A percentile compares a stretch with the other conserved stretches of the same genome.
phyloP scores from a whole-genome alignment of 2,888 invertebrate genomes.

The Chrysolina oricalcia region DNA sequence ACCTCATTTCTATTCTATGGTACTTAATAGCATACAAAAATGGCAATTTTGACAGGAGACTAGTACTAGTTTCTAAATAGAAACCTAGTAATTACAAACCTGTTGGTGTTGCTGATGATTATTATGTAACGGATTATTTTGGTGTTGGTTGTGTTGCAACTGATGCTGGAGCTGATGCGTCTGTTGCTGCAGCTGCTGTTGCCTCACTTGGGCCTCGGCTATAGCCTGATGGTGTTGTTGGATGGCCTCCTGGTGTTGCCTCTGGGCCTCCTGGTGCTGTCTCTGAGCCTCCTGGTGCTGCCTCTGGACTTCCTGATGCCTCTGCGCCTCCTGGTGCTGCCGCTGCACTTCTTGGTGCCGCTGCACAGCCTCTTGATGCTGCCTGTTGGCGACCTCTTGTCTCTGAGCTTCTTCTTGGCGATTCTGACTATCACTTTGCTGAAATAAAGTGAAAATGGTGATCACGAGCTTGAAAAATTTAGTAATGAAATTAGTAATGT shows the following conservation, averaged over 20 bases:
- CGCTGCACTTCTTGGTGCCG: slow-evolving; percentile 59
- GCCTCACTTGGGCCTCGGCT: slow-evolving; percentile 71
- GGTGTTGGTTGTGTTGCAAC: slow-evolving; percentile 56
- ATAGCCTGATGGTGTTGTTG: slow-evolving; percentile 67
- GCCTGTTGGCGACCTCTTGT: slow-evolving; percentile 62
- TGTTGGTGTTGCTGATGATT: slow-evolving; percentile 51
- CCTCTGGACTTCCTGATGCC: slow-evolving; percentile 61
- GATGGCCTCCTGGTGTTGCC: slow-evolving; percentile 66
- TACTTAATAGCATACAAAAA: too few relatives aligned
- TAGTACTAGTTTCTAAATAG: background rate
- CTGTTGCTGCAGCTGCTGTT: slow-evolving; percentile 72
- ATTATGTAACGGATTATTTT: slow-evolving; percentile 66
- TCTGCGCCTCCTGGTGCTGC: slow-evolving; percentile 59
- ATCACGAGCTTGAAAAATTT: background rate
- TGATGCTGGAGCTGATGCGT: slow-evolving; percentile 68
- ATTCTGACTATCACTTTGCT: slow-evolving; percentile 51
- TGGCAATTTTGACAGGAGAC: background rate
- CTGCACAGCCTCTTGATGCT: slow-evolving; percentile 61
- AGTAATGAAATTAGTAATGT: too few relatives aligned
- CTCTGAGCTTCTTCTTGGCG: slow-evolving; percentile 67
- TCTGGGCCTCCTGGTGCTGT: slow-evolving; percentile 68
- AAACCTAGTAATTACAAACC: slow-evolving; percentile 11
- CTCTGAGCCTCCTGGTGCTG: slow-evolving; percentile 59
- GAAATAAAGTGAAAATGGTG: slow-evolving; percentile 15
- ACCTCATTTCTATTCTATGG: too few relatives aligned